phyloP scores from a whole-genome alignment of 2,113 vertebrate species.

The Pseudonaja textilis region DNA sequence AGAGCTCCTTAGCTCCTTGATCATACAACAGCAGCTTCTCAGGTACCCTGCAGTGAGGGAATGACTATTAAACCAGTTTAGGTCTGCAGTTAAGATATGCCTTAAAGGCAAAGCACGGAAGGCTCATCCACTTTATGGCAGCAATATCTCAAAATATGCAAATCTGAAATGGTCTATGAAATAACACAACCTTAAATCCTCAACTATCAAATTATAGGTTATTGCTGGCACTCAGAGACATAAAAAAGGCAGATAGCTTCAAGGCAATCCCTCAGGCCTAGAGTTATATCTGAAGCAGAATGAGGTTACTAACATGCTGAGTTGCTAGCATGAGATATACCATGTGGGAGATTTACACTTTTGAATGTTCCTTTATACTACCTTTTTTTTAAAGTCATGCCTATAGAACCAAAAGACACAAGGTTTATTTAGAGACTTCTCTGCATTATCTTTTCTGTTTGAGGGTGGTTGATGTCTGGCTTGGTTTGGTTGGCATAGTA shows the following conservation, averaged over 20 bases:
- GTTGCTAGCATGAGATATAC: background rate
- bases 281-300: conserved; percentile 11
- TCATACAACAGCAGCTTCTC: background rate
- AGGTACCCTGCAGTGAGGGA: background rate
- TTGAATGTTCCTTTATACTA: background rate
- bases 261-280: background rate
- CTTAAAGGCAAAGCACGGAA: background rate
- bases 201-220: conserved; percentile 1
- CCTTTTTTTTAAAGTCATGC: background rate
- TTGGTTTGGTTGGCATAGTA: background rate
- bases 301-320: background rate
- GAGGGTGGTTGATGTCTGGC: background rate
- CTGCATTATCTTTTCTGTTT: background rate
- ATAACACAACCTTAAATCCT: background rate
- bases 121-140: background rate
- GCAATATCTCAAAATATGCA: conserved; percentile 14
- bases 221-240: background rate
- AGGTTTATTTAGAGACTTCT: background rate
- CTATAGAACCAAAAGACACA: background rate
- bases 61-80: conserved; percentile 5
- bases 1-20: background rate
- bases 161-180: background rate
- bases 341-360: background rate
- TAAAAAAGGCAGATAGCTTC: background rate
- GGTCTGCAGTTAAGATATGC: background rate